These are phyloP conservation scores for Bombus haemorrhoidalis DNA, from an alignment of 1,140 invertebrate genomes.

Conservation along the genomic window DNA sequence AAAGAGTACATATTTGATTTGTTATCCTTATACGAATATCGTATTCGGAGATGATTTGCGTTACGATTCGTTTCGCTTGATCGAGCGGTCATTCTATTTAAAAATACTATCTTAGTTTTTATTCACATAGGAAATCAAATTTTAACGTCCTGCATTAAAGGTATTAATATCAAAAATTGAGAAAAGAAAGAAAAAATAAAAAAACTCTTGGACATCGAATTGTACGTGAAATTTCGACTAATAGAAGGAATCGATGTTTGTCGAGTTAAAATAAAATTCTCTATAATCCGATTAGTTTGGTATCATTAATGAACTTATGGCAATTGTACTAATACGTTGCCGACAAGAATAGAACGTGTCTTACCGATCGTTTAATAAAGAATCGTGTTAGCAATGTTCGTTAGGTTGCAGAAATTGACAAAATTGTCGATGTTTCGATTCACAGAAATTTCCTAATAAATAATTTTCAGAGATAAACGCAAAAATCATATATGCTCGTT, in stretches of 20 bases:
- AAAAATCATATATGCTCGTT: too few relatives aligned
- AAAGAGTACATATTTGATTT: too few relatives aligned
- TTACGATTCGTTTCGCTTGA: background rate
- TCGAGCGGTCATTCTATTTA: background rate
- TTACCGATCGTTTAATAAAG: background rate
- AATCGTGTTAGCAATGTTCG: background rate
- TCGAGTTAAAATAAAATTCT: background rate
- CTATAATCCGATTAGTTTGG: background rate
- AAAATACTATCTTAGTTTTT: background rate
- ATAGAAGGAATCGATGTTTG: background rate
- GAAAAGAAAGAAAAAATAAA: too few relatives aligned
- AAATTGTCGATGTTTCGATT: background rate
- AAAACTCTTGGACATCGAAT: too few relatives aligned
- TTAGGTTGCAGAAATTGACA: background rate
- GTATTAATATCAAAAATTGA: background rate
- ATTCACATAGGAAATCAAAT: too few relatives aligned
- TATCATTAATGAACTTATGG: background rate
- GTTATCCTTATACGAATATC: too few relatives aligned
- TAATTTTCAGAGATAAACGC: too few relatives aligned
- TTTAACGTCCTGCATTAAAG: background rate
- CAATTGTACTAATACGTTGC: background rate
- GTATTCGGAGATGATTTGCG: background rate
- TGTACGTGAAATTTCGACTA: background rate
- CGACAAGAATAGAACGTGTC: background rate
- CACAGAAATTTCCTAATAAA: background rate